Evolutionary conservation across 2,113 vertebrate genomes (phyloP).

Genomic region (Elgaria multicarinata): DNA sequence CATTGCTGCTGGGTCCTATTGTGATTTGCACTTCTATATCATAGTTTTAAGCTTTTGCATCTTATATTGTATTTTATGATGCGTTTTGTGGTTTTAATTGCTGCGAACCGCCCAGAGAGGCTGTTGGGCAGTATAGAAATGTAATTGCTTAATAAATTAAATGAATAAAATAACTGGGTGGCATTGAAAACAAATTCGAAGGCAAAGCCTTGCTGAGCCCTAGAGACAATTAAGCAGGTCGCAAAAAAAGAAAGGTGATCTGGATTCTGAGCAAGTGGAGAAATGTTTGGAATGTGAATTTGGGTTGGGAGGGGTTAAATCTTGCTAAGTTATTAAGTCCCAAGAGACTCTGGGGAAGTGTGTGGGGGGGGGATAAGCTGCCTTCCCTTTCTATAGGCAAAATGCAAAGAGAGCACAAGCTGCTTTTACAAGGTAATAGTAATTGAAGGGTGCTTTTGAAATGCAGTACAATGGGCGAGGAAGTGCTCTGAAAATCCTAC

Average conservation of each 20-base stretch:
- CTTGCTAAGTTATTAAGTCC: background rate
- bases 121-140: no score
- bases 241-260: background rate
- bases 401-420: background rate
- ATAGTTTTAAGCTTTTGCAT: no score
- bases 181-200: background rate
- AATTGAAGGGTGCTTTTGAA: background rate
- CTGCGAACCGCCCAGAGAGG: no score
- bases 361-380: background rate
- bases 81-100: no score
- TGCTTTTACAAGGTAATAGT: background rate
- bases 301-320: background rate
- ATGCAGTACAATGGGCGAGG: background rate
- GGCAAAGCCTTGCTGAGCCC: no score
- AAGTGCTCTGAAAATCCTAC: background rate
- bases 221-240: background rate
- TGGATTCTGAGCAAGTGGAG: no score
- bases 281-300: background rate
- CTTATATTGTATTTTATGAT: no score
- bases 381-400: background rate
- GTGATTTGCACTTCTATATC: no score
- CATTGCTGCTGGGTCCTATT: no score
- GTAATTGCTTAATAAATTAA: no score
- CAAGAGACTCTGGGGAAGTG: background rate
- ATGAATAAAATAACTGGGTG: no score